Base-by-base conservation (phyloP, 2,888 invertebrate genomes). In the Hetaerina titia region DNA sequence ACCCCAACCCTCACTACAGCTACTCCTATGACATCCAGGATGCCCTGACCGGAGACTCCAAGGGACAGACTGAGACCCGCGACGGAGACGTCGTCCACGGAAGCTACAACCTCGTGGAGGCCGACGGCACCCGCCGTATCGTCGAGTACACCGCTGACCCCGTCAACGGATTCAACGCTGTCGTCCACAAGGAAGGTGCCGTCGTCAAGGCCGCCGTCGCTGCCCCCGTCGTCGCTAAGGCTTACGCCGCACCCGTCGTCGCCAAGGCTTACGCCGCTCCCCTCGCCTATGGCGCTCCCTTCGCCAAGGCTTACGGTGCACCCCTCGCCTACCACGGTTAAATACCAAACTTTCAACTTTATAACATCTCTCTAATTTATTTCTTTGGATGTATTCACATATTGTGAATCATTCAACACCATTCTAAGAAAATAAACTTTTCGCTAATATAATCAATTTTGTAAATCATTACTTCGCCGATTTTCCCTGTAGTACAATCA, bases 161-260 rank as follows among this genome's bases (percentile, higher is more conserved):
- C 92, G 94, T 95, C 94, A 95, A 95, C 64, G 95, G 95, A 94
- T 95, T 95, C 95, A 95, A 95, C 94, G 95, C 95, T 64, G 95
- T 95, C 94, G 94, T 95, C 64, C 87, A 95, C 95, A 87, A 89
- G 9, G 94, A 95, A 63, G 60, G 63, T 63, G 95, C 89, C 17
- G 95, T 45, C 57, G 95, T 74, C 31, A 94, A 94, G 81, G 87
- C 95, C 45, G 74, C 58, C 56, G 94, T 94, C 22, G 95, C 94
- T 63, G 25, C 57, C 8, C 74, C 87, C n/a, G 94, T 87, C 57
- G 56, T 64, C 4, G 58, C 94, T n/a, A 87, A 87, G 87, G 94
- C 74, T 45, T 95, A 89, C 74, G 57, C 95, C 64, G 81, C 94
- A 17, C 94, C 92, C 64, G 92, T 92, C 56, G 90, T 90, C 45